Conservation (phyloP, 1,140 invertebrate genomes). For the Drosophila busckii region DNA sequence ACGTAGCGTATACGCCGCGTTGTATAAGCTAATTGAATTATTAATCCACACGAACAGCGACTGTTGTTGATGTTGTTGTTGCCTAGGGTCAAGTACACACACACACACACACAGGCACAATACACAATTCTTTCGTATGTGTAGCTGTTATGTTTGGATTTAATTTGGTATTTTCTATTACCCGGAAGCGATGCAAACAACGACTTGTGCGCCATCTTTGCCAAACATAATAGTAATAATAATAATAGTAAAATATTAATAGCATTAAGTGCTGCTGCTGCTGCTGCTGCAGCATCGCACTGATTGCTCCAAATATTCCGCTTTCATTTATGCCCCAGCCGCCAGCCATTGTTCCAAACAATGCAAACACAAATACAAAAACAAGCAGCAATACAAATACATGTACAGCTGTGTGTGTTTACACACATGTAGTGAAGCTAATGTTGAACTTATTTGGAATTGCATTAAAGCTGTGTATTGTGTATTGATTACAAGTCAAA, state of each 20-base stretch:
- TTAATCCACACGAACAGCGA: constrained; percentile 57
- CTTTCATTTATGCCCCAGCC: constrained; percentile 17
- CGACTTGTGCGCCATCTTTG: constrained; percentile 60
- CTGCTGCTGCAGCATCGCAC: constrained; percentile 6
- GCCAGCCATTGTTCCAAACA: constrained; percentile 7
- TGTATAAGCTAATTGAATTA: constrained; percentile 67
- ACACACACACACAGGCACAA: constrained; percentile 18
- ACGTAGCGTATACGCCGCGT: constrained; percentile 47
- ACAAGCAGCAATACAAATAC: no score
- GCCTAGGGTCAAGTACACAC: constrained; percentile 1
- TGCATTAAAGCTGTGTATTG: no score
- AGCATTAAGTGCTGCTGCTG: constrained; percentile 55
- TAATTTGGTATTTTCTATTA: constrained; percentile 52
- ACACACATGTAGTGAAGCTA: no score
- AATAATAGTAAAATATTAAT: constrained; percentile 74
- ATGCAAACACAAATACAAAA: no score
- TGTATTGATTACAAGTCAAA: no score
- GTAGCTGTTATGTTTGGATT: constrained; percentile 31
- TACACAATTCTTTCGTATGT: constrained; percentile 2
- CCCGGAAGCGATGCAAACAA: constrained; percentile 39
- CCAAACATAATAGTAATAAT: constrained; percentile 40
- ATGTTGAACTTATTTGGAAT: no score
- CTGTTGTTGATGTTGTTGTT: constrained; percentile 23
- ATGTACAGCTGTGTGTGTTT: no score
- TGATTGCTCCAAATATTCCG: constrained; percentile 25